Conservation (phyloP, 2,113 vertebrate species). For the Amphiprion ocellaris region DNA sequence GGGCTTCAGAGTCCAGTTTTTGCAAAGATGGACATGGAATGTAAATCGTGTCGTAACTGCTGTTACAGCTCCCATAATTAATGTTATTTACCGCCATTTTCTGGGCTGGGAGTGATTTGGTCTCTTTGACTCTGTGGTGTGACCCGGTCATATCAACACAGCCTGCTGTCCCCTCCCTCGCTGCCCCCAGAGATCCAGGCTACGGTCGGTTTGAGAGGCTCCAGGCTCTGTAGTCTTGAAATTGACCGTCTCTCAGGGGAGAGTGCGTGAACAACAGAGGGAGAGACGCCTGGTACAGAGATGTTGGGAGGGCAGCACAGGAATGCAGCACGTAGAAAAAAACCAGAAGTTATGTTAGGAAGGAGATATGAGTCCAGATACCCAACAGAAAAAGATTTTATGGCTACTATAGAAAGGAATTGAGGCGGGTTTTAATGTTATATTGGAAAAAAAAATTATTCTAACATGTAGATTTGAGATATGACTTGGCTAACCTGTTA, state of each 20-base stretch:
- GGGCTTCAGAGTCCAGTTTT: conserved; percentile 13
- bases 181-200: conserved; percentile 32
- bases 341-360: conserved; percentile 1
- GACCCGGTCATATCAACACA: conserved; percentile 73
- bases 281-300: conserved; percentile 38
- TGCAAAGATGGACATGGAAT: conserved; percentile 59
- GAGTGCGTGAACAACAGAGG: conserved; percentile 8
- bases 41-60: conserved; percentile 62
- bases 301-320: conserved; percentile 38
- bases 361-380: conserved; percentile 32
- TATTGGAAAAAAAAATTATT: conserved; percentile 1
- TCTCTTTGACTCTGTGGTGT: conserved; percentile 41
- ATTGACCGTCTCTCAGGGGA: conserved; percentile 27
- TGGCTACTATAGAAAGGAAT: conserved; percentile 11
- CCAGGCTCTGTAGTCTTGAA: conserved; percentile 27
- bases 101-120: conserved; percentile 61
- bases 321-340: conserved; percentile 29
- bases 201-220: conserved; percentile 34
- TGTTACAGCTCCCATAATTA: conserved; percentile 55
- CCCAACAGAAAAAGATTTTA: conserved; percentile 7
- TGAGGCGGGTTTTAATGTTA: conserved; percentile 23
- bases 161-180: conserved; percentile 4
- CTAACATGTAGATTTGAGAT: not conserved
- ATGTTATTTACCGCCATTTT: conserved; percentile 58
- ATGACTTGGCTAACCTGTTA: conserved; percentile 28